These are phyloP conservation scores for Marmota monax DNA, from an alignment of 2,113 vertebrate genomes.

Conservation along the genomic window DNA sequence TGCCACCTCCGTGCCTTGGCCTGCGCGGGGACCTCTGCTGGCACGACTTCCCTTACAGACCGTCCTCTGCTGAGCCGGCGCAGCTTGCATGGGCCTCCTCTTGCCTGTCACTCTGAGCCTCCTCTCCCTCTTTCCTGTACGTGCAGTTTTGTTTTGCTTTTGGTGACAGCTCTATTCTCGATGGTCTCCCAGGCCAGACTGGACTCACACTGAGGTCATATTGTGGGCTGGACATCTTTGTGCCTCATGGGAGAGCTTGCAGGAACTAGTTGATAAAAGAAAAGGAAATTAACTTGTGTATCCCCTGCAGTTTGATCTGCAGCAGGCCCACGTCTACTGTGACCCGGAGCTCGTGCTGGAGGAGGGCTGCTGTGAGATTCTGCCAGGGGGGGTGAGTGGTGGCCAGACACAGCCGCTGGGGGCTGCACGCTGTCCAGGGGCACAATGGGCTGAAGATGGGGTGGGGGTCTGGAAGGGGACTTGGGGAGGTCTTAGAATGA, in stretches of 20 bases:
- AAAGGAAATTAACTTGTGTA: conserved; percentile 12
- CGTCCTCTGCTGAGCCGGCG: not conserved
- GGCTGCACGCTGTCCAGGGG: not conserved
- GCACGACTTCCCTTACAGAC: not conserved
- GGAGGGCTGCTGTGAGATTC: conserved; percentile 97
- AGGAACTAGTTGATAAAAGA: not conserved
- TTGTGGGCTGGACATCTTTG: not conserved
- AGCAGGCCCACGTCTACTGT: conserved; percentile 95
- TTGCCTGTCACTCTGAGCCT: not conserved
- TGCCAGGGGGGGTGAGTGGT: conserved; percentile 90
- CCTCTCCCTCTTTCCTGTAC: not conserved
- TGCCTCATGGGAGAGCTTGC: not conserved
- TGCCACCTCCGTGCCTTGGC: not conserved
- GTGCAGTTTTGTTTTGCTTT: not conserved
- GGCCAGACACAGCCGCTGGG: not conserved
- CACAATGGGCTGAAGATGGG: not conserved
- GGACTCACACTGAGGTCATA: conserved; percentile 10
- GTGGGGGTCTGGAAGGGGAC: not conserved
- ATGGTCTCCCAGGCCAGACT: not conserved
- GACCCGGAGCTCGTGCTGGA: conserved; percentile 91
- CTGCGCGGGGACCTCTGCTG: not conserved
- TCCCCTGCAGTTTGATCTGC: conserved; percentile 92
- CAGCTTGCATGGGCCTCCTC: not conserved
- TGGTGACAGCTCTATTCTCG: conserved; percentile 15
- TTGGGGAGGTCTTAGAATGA: not conserved